Base-by-base conservation (phyloP, 2,888 invertebrate species). In the Opisthograptis luteolata region DNA sequence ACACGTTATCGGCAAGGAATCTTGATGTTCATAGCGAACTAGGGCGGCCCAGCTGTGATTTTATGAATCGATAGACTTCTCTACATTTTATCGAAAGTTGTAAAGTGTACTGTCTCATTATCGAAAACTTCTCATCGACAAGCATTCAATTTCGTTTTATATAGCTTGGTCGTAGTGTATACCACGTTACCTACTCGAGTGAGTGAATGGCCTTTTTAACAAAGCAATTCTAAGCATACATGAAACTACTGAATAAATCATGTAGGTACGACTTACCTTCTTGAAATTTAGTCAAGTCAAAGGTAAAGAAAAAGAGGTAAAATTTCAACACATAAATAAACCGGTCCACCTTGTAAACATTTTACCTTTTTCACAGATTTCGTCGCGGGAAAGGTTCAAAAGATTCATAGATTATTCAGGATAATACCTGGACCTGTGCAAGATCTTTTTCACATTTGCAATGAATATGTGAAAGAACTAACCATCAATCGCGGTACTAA, bases 351-450 rank as follows among this genome's bases (percentile, higher is more conserved):
- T 19, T 47, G 49, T 43, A 49, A 47, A 49, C 34, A 45, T 41
- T 39, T 25, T 36, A 15, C 30, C 35, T 42, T 43, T 42, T 46
- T 39, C 32, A 32, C 43, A 37, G 34, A 50, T 46, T 46, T 31
- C 39, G 28, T 51, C 25, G 32, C 37, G 20, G 31, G 43, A 24
- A 39, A 22, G 49, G 52, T 47, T 47, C 41, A 39, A 50, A 49
- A 24, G 44, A 35, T 35, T 24, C 9, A 48, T 56, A 40, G 50
- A 50, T 59, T 59, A 59, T 59, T 59, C 55, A 59, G 44, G 30
- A 39, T 40, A 43, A 35, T 41, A 22, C 27, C 41, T 42, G 30
- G n/a, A n/a, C n/a, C 36, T 28, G 32, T 30, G 32, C 36, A 15
- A 36, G 27, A 14, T 17, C 36, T 41, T 40, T 31, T 34, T 28